These are phyloP conservation scores for Lasioglossum baleicum DNA, from an alignment of 1,140 invertebrate species.

Conservation along the genomic window DNA sequence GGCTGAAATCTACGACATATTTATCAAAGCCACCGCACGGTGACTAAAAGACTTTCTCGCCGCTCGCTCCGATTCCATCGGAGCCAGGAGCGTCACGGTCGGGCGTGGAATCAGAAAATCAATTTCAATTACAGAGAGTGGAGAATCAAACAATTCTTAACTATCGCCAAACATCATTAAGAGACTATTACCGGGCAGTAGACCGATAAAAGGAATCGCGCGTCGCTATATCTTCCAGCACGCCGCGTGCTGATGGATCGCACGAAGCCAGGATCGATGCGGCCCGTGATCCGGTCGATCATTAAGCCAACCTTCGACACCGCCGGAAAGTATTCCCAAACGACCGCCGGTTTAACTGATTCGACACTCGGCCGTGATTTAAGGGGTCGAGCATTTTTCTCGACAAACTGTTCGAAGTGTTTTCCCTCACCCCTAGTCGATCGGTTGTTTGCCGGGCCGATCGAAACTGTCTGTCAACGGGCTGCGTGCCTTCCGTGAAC, in stretches of 20 bases:
- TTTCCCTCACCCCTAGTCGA: not conserved
- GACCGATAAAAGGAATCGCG: not conserved
- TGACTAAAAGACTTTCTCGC: no score
- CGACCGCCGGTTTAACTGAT: constrained; percentile 5
- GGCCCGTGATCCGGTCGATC: not conserved
- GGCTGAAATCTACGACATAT: no score
- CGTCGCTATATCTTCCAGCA: not conserved
- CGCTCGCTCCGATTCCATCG: no score
- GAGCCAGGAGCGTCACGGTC: no score
- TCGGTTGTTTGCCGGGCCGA: not conserved
- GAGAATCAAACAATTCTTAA: not conserved
- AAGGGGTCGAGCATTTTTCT: not conserved
- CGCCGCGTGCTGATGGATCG: not conserved
- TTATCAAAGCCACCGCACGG: no score
- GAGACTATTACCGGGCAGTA: not conserved
- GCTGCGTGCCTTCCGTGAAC: not conserved
- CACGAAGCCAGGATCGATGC: not conserved
- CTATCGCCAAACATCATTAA: constrained; percentile 2
- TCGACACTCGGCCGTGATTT: not conserved
- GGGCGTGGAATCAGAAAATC: not conserved
- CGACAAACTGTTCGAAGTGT: not conserved
- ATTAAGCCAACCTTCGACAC: not conserved
- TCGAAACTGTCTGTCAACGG: constrained; percentile 18
- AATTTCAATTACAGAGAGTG: not conserved
- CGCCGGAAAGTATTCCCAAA: not conserved